phyloP scores from a whole-genome alignment of 1,140 invertebrate species.

The Aphelinus atriplicis region DNA sequence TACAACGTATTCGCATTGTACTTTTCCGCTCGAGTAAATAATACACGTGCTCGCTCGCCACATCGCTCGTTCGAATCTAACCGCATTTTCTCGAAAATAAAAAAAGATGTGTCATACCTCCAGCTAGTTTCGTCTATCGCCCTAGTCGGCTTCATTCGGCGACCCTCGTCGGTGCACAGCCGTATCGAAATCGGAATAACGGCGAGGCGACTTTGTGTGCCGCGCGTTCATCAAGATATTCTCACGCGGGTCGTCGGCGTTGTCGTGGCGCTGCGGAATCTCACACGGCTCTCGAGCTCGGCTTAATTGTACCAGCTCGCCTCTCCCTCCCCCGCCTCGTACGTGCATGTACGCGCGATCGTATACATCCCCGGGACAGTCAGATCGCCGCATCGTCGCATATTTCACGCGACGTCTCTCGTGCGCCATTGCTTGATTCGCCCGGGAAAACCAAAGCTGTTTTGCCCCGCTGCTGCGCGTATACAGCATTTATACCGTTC shows the following conservation, averaged over 20 bases:
- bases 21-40: too few relatives aligned
- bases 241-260: not conserved
- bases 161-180: too few relatives aligned
- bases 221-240: constrained; percentile 18
- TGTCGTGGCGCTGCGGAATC: not conserved
- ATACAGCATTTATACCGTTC: too few relatives aligned
- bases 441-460: too few relatives aligned
- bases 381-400: not conserved
- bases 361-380: not conserved
- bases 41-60: too few relatives aligned
- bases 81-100: too few relatives aligned
- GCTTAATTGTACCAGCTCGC: not conserved
- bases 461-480: too few relatives aligned
- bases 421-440: not conserved
- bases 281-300: too few relatives aligned
- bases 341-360: not conserved
- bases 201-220: not conserved
- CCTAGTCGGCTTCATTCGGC: not conserved
- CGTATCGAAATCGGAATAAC: constrained; percentile 14
- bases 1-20: too few relatives aligned
- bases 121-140: too few relatives aligned
- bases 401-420: not conserved
- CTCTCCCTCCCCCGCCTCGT: not conserved
- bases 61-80: too few relatives aligned
- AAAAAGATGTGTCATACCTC: too few relatives aligned